Conservation (phyloP, 2,797 vertebrate genomes). For the Hydrocynus forskahlii region DNA sequence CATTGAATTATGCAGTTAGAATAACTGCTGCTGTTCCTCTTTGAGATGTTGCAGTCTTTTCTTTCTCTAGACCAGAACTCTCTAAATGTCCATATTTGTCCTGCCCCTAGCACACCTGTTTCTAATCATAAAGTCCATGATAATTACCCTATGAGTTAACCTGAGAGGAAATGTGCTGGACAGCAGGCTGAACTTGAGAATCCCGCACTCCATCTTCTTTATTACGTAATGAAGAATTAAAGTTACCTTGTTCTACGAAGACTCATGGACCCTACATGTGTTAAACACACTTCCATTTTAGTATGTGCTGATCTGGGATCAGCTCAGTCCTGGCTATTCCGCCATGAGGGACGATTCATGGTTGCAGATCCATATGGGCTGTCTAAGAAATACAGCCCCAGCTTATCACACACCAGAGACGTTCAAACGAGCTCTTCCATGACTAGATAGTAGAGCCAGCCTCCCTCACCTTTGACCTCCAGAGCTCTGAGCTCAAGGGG, state of each 20-base stretch:
- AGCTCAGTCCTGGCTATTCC: background rate
- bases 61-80: background rate
- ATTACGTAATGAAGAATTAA: background rate
- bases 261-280: background rate
- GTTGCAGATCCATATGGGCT: background rate
- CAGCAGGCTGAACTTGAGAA: background rate
- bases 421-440: background rate
- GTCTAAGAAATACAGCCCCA: background rate
- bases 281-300: background rate
- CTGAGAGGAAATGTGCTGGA: background rate
- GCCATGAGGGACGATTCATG: background rate
- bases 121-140: background rate
- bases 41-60: background rate
- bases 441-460: background rate
- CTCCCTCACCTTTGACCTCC: constrained; percentile 5
- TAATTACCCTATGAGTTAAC: background rate
- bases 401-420: background rate
- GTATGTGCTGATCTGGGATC: background rate
- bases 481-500: background rate
- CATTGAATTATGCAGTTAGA: background rate
- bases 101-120: background rate
- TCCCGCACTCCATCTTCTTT: background rate
- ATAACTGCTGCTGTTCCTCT: background rate
- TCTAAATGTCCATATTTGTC: background rate
- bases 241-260: background rate